Evolutionary conservation across 2,888 invertebrate genomes (phyloP), one percentile per base, ranked within the genome.

Genomic region (Allolobophora icterica): DNA sequence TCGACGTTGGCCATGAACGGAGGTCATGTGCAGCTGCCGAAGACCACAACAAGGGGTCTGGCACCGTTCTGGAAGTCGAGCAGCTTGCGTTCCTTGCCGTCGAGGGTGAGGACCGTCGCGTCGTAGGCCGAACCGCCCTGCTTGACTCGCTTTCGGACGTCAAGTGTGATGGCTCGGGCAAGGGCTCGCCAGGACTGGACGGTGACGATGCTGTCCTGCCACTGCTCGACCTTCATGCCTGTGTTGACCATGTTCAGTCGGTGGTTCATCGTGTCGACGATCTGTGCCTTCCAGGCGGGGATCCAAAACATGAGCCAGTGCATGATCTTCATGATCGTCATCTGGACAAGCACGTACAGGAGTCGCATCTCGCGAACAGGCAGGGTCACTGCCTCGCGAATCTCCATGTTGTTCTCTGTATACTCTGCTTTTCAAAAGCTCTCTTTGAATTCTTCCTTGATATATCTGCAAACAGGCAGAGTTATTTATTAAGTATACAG

Each of bases 1-100:
- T 92, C 93, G 91, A 94, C 93, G 92, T 93, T 93, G 58, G 92
- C 93, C 93, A 94, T 93, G 92, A 94, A 94, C 90, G 94, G 94
- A 24, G 94, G 94, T 94, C 94, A 94, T 92, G 94, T 94, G 91
- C 94, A 94, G 92, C 94, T 94, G 38, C 94, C 94, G 89, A 94
- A 94, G 92, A 94, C 94, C 24, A 94, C 91, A 21, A 94, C 93
- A 84, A 94, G 93, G 40, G 94, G 94, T 17, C 94, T 92, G 0
- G 92, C 93, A 21, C 90, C n/a, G 42, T 35, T 33, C 30, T 84
- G 52, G 91, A 89, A 92, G 90, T 92, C 92, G 30, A 91, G 52
- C 87, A 93, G 90, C 34, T 87, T 84, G 40, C 89, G 30, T 38
- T 83, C 45, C 35, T n/a, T 90, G 40, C 92, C 91, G 90, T 92